Percentiles rank a stretch among this genome's conserved stretches.
Evolutionary conservation across 2,888 invertebrate species (phyloP).

Genomic region (Scaptomyza reducta): DNA sequence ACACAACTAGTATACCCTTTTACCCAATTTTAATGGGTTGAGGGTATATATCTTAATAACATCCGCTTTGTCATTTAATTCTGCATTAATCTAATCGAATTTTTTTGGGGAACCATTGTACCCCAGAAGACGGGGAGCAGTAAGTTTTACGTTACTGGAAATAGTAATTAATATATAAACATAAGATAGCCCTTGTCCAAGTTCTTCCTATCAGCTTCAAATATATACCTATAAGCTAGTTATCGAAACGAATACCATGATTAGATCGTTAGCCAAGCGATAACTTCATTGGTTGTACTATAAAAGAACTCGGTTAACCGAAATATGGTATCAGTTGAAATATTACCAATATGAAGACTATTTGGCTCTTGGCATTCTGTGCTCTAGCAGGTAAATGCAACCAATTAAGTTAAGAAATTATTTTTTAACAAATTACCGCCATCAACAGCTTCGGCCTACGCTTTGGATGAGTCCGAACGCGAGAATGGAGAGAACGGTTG

Average conservation of each 20-base stretch:
- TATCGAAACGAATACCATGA: conserved; percentile 23
- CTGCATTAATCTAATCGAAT: conserved; percentile 50
- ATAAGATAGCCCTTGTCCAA: conserved; percentile 7
- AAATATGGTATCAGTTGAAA: conserved; percentile 27
- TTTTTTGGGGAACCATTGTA: too few relatives aligned
- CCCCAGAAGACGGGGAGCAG: conserved; percentile 9
- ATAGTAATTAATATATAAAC: conserved; percentile 45
- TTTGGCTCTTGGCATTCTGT: conserved; percentile 48
- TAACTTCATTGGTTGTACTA: conserved; percentile 24
- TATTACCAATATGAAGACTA: conserved; percentile 45
- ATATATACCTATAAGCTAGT: conserved; percentile 18
- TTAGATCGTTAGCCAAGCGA: conserved; percentile 16
- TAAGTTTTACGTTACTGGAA: conserved; percentile 3
- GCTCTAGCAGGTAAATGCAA: conserved; percentile 42
- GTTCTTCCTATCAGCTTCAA: conserved; percentile 33
- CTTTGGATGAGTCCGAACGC: conserved; percentile 59
- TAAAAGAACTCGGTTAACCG: conserved; percentile 37
- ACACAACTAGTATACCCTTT: too few relatives aligned
- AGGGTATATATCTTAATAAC: background rate
- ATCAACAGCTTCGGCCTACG: conserved; percentile 41
- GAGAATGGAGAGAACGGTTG: conserved; percentile 72
- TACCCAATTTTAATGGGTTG: too few relatives aligned
- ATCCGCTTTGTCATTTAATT: background rate
- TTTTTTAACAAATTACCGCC: background rate
- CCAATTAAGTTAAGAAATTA: background rate